phyloP scores from a whole-genome alignment of 2,113 vertebrate genomes.

The Pygoscelis adeliae region DNA sequence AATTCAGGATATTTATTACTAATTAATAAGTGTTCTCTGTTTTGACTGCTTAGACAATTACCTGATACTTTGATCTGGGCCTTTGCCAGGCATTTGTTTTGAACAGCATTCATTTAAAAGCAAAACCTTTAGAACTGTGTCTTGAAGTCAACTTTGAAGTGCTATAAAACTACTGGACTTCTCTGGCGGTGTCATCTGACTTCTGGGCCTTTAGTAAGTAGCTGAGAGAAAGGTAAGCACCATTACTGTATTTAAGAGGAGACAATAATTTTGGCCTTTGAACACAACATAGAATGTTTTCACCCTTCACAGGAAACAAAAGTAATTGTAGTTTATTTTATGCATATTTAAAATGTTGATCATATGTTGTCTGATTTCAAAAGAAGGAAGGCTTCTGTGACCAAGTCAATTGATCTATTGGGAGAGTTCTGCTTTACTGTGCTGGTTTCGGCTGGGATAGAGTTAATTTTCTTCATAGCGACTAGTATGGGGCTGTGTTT shows the following conservation, averaged over 20 bases:
- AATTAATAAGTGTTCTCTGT: constrained; percentile 69
- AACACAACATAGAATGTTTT: not conserved
- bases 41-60: constrained; percentile 34
- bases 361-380: not conserved
- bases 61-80: constrained; percentile 21
- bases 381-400: not conserved
- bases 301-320: not conserved
- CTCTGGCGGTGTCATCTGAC: not conserved
- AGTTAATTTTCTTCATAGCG: no score
- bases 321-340: not conserved
- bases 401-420: not conserved
- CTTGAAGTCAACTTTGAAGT: not conserved
- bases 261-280: not conserved
- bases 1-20: constrained; percentile 76
- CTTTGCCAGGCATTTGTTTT: not conserved
- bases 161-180: not conserved
- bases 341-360: not conserved
- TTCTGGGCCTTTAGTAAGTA: not conserved
- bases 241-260: not conserved
- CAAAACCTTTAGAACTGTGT: not conserved
- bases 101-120: not conserved
- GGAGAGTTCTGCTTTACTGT: not conserved
- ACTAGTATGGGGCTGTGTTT: no score
- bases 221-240: constrained; percentile 53
- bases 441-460: no score